phyloP scores from a whole-genome alignment of 2,888 invertebrate species.

The Hirtodrosophila histrioides region DNA sequence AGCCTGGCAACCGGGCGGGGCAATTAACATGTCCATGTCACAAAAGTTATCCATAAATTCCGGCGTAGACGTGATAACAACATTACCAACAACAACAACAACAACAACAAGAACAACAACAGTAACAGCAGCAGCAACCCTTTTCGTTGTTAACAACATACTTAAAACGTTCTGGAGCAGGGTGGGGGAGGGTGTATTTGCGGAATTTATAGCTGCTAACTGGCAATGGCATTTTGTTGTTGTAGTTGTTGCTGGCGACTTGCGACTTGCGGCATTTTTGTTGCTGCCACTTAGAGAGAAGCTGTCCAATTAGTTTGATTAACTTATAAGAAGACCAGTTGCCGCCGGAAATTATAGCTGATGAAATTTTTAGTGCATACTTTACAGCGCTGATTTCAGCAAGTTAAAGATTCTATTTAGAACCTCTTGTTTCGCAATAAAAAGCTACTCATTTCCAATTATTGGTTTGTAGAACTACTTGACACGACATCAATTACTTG shows the following conservation, averaged over 20 bases:
- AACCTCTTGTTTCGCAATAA: not conserved
- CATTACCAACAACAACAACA: conserved; percentile 21
- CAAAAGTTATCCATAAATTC: conserved; percentile 73
- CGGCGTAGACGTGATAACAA: conserved; percentile 51
- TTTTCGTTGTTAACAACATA: conserved; percentile 71
- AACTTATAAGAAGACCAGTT: conserved; percentile 61
- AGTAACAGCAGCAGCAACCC: conserved; percentile 51
- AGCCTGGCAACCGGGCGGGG: conserved; percentile 58
- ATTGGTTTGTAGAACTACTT: no score
- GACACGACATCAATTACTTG: no score
- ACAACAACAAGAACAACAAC: conserved; percentile 9
- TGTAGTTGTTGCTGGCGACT: conserved; percentile 4
- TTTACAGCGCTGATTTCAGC: conserved; percentile 24
- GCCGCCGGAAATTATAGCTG: not conserved
- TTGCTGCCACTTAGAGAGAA: conserved; percentile 20
- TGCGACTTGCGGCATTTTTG: conserved; percentile 22
- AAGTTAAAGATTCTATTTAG: not conserved
- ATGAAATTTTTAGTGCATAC: conserved; percentile 17
- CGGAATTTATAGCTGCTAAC: conserved; percentile 68
- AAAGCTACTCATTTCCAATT: no score
- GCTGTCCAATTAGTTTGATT: conserved; percentile 72
- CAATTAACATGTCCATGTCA: conserved; percentile 79
- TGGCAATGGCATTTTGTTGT: conserved; percentile 38
- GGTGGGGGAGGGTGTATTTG: conserved; percentile 34
- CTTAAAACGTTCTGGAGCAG: conserved; percentile 40